Evolutionary conservation across 2,113 vertebrate species (phyloP).

Genomic region (Polyodon spathula): DNA sequence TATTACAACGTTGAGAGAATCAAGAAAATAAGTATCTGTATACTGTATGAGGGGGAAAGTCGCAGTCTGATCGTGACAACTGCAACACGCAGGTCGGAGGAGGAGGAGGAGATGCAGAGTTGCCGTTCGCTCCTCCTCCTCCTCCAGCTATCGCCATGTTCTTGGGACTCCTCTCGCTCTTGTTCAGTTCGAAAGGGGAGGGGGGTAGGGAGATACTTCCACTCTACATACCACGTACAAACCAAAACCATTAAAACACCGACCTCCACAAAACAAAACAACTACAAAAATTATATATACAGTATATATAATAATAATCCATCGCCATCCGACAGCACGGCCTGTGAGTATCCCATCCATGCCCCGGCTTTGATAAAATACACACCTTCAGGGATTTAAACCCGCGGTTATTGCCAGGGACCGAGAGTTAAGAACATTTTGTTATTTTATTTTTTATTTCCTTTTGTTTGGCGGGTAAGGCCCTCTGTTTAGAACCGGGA

Average conservation of each 20-base stretch:
- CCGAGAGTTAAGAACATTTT: not conserved
- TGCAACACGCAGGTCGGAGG: too few relatives aligned
- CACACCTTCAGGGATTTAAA: slow-evolving; percentile 10
- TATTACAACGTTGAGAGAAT: too few relatives aligned
- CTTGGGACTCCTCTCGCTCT: slow-evolving; percentile 4
- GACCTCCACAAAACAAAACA: slow-evolving; percentile 14
- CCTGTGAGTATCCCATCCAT: slow-evolving; percentile 20
- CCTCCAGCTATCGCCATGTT: slow-evolving; percentile 14
- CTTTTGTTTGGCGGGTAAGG: slow-evolving; percentile 63
- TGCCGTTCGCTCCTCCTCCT: slow-evolving; percentile 9
- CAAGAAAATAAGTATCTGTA: too few relatives aligned
- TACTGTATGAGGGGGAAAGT: too few relatives aligned
- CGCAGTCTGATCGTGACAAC: too few relatives aligned
- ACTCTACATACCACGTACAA: slow-evolving; percentile 14
- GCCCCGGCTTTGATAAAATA: not conserved
- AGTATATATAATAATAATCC: slow-evolving; percentile 14
- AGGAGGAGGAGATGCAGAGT: too few relatives aligned
- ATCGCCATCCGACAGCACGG: slow-evolving; percentile 15
- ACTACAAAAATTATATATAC: not conserved
- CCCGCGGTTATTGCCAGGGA: slow-evolving; percentile 12
- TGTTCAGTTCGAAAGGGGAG: slow-evolving; percentile 6
- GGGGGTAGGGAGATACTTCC: slow-evolving; percentile 19
- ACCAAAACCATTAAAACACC: slow-evolving; percentile 11
- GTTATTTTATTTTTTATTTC: slow-evolving; percentile 13
- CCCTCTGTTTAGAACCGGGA: slow-evolving; percentile 55